Base-by-base conservation (phyloP, 2,888 invertebrate genomes). In the Brachyptera risi region DNA sequence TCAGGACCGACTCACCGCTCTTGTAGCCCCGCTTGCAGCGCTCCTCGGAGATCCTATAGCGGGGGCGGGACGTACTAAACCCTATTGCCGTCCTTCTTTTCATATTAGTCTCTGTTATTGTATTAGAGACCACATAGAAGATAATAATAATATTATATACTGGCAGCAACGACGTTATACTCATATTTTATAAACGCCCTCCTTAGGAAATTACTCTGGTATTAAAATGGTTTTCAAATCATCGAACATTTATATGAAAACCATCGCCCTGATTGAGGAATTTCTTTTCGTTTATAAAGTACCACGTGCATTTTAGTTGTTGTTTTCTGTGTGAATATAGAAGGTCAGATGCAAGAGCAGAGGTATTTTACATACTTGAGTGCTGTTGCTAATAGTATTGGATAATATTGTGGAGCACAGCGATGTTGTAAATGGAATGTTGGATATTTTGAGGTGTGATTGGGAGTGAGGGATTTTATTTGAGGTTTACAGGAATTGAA, bases 21-120 rank as follows among this genome's bases (percentile, higher is more conserved):
- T n/a, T n/a, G n/a, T n/a, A n/a, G n/a, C n/a, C n/a, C n/a, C 7
- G 31, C 31, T 11, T 31, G 31, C 31, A 26, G 31, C 31, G 31
- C 31, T 7, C 31, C 31, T 31, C 7, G 11, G 31, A 5, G 31
- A 31, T 7, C 31, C 31, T 31, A 38, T 38, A 13, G 60, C 56
- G 60, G 50, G 44, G 60, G 60, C 60, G 60, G 59, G 51, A 37
- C 59, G 51, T 37, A 50, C 51, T 44, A 51, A 56, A 51, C 60
- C 47, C 44, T 44, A 38, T 56, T 60, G 23, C 31, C 54, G 37
- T 58, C 47, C 42, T 31, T 31, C 31, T 31, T 9, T 31, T 31
- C 31, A 31, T 31, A 31, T 31, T n/a, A n/a, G n/a, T n/a, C n/a
- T n/a, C n/a, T n/a, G n/a, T n/a, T n/a, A n/a, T n/a, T 31, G 5